Evolutionary conservation across 2,888 invertebrate species (phyloP), one percentile per base, ranked within the genome.

Genomic region (Suillia variegata): DNA sequence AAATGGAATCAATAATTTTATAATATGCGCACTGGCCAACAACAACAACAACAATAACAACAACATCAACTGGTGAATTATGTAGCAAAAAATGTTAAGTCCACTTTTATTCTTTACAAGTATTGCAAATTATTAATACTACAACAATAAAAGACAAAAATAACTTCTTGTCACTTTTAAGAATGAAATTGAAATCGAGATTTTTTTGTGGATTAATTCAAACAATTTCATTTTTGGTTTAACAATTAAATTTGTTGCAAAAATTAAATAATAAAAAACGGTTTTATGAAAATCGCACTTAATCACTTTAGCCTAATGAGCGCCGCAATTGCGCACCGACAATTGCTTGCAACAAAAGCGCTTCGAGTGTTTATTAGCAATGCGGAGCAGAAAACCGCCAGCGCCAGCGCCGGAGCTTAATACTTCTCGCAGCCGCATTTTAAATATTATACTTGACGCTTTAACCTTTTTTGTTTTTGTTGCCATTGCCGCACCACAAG

Each of bases 31-130:
- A 13, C 13, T 20, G 20, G 20, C 31, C 55, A 54, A 59, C 57
- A 62, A 42, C 54, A 55, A 58, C 63, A 67, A 64, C 67, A 65
- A 13, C 8, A 53, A 21, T n/a, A 12, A 12, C 53, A 51, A 4
- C 15, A 26, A 13, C 26, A 5, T 15, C 31, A 31, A 33, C 31
- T n/a, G n/a, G n/a, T n/a, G n/a, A n/a, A n/a, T n/a, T n/a, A n/a
- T n/a, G n/a, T n/a, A n/a, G n/a, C n/a, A n/a, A n/a, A n/a, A n/a
- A n/a, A n/a, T n/a, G n/a, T n/a, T n/a, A n/a, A n/a, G n/a, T n/a
- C n/a, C n/a, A n/a, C n/a, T n/a, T n/a, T n/a, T n/a, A n/a, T n/a
- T n/a, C n/a, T n/a, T n/a, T n/a, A n/a, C n/a, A n/a, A n/a, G n/a
- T n/a, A n/a, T n/a, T n/a, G n/a, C n/a, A n/a, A n/a, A n/a, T n/a